Percentiles rank a stretch among this genome's conserved stretches.
Conservation (phyloP, 2,113 vertebrate genomes). For the Takifugu bimaculatus region DNA sequence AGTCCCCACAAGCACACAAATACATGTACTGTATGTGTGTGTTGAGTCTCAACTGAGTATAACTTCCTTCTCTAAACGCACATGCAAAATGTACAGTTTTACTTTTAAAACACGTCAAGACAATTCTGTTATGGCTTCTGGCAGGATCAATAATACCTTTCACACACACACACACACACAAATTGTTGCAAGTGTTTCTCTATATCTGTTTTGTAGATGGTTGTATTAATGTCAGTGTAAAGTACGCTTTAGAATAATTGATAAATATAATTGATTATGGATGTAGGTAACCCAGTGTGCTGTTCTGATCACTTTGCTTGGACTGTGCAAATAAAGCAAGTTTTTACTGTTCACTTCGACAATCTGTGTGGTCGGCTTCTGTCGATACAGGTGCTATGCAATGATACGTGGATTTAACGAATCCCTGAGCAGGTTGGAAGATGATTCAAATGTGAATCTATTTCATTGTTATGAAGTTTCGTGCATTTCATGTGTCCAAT, state of each 20-base stretch:
- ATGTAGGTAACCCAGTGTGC: background rate
- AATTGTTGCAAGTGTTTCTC: background rate
- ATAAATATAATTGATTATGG: conserved; percentile 2
- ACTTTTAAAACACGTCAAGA: conserved; percentile 15
- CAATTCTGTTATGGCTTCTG: conserved; percentile 25
- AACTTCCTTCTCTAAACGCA: background rate
- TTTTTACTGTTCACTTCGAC: no score
- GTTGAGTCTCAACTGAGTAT: background rate
- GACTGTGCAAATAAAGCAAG: no score
- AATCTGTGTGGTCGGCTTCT: no score
- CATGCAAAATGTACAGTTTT: background rate
- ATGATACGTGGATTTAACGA: background rate
- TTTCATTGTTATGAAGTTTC: background rate
- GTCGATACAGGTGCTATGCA: no score
- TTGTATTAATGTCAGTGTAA: no score
- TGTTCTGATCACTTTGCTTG: no score
- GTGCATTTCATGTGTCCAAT: no score
- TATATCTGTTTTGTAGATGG: no score
- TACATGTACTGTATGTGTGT: background rate
- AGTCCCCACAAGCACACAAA: no score
- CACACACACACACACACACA: conserved; percentile 1
- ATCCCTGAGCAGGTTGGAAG: background rate
- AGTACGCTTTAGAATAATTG: background rate
- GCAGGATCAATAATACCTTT: conserved; percentile 26
- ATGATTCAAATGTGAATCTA: background rate